Conservation (phyloP, 2,113 vertebrate species). For the Psilopsiagon aurifrons region DNA sequence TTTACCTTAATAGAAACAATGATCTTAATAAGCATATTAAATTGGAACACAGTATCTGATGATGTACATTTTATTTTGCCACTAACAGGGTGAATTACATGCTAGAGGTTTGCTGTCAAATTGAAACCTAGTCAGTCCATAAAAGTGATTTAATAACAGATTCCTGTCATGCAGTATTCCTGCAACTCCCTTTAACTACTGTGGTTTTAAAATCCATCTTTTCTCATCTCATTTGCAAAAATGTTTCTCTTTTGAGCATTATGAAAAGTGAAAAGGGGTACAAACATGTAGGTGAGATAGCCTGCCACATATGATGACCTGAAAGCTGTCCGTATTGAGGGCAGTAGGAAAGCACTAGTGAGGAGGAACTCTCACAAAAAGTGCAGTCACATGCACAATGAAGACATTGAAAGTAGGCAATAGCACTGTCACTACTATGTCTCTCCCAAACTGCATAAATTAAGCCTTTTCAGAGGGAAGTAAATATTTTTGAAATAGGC, state of each 20-base stretch:
- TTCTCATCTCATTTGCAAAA: background rate
- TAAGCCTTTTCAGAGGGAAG: background rate
- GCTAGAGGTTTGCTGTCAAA: constrained; percentile 28
- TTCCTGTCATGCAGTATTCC: background rate
- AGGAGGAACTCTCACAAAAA: background rate
- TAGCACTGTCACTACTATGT: background rate
- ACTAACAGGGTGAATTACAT: constrained; percentile 23
- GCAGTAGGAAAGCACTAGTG: background rate
- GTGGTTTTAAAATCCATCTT: background rate
- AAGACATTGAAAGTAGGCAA: background rate
- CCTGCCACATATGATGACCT: background rate
- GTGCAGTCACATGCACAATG: background rate
- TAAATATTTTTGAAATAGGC: background rate
- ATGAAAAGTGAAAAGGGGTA: background rate
- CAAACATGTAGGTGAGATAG: background rate
- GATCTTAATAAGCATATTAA: constrained; percentile 66
- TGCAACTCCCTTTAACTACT: background rate
- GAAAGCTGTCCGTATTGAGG: background rate
- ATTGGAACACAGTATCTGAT: constrained; percentile 37
- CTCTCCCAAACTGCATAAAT: background rate
- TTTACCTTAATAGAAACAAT: constrained; percentile 62
- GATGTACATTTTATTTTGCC: background rate
- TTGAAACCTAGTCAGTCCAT: constrained; percentile 1
- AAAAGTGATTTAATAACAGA: constrained; percentile 7
- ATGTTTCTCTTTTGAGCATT: background rate